phyloP scores from a whole-genome alignment of 2,113 vertebrate species.

The Chamaea fasciata region DNA sequence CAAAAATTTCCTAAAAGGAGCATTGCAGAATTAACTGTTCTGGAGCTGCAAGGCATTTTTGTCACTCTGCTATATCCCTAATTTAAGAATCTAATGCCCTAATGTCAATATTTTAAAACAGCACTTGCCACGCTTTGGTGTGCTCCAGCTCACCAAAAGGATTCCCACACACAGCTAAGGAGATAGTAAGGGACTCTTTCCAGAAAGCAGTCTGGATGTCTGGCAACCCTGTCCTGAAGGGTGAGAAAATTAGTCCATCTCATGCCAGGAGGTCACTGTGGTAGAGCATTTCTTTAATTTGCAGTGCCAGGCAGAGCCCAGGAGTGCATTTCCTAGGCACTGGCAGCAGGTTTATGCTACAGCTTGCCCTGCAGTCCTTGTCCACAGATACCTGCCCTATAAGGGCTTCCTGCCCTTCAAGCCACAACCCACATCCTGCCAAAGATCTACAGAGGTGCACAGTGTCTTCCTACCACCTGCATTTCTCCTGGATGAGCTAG shows the following conservation, averaged over 20 bases:
- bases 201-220: not conserved
- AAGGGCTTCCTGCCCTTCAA: not conserved
- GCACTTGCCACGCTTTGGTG: not conserved
- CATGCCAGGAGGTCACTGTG: not conserved
- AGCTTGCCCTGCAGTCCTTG: accelerated
- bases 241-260: not conserved
- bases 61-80: not conserved
- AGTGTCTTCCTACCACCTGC: not conserved
- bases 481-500: not conserved
- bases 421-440: not conserved
- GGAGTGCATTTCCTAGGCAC: not conserved
- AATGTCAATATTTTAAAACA: not conserved
- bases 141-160: not conserved
- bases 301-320: not conserved
- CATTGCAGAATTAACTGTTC: not conserved
- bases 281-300: not conserved
- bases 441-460: not conserved
- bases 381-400: not conserved
- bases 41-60: not conserved
- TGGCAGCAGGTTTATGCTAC: not conserved
- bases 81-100: not conserved
- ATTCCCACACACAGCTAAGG: not conserved
- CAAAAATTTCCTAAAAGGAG: not conserved
- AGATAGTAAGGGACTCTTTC: not conserved
- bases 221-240: not conserved